These are phyloP conservation scores for Planococcus citri DNA, from an alignment of 1,140 invertebrate species.

Conservation along the genomic window DNA sequence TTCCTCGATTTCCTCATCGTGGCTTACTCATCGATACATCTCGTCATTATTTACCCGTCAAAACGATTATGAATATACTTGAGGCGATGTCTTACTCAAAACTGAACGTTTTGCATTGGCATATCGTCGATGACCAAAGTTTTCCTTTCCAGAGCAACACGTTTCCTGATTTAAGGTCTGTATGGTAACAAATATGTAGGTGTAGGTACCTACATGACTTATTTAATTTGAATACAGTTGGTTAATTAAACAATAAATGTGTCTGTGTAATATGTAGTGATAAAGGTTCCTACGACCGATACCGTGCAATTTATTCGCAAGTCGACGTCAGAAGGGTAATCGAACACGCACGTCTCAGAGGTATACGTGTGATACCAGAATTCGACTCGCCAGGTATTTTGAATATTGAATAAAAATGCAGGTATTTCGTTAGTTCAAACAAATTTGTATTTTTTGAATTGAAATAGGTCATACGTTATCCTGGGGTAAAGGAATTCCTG, in stretches of 20 bases:
- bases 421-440: slow-evolving; percentile 51
- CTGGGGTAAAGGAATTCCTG: slow-evolving; percentile 25
- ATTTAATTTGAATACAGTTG: too few relatives aligned
- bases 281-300: slow-evolving; percentile 54
- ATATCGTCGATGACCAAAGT: slow-evolving; percentile 81
- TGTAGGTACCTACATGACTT: too few relatives aligned
- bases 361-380: slow-evolving; percentile 66
- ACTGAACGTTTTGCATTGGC: slow-evolving; percentile 89
- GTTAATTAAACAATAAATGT: too few relatives aligned
- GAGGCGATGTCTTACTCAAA: slow-evolving; percentile 81
- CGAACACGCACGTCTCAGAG: slow-evolving; percentile 52
- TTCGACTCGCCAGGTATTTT: slow-evolving; percentile 57
- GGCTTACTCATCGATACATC: slow-evolving; percentile 72
- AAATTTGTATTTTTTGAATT: too few relatives aligned
- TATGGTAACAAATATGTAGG: too few relatives aligned
- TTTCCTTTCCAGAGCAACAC: slow-evolving; percentile 69
- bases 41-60: slow-evolving; percentile 59
- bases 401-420: slow-evolving; percentile 28
- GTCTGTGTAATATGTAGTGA: slow-evolving; percentile 35
- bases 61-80: slow-evolving; percentile 49
- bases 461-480: slow-evolving; percentile 28
- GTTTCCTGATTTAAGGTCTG: slow-evolving; percentile 63
- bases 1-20: slow-evolving; percentile 56
- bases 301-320: slow-evolving; percentile 50
- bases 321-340: slow-evolving; percentile 56